Percentiles rank a stretch among this genome's conserved stretches.
These are phyloP conservation scores for Drosophila busckii DNA, from an alignment of 1,140 invertebrate genomes.

Conservation along the genomic window DNA sequence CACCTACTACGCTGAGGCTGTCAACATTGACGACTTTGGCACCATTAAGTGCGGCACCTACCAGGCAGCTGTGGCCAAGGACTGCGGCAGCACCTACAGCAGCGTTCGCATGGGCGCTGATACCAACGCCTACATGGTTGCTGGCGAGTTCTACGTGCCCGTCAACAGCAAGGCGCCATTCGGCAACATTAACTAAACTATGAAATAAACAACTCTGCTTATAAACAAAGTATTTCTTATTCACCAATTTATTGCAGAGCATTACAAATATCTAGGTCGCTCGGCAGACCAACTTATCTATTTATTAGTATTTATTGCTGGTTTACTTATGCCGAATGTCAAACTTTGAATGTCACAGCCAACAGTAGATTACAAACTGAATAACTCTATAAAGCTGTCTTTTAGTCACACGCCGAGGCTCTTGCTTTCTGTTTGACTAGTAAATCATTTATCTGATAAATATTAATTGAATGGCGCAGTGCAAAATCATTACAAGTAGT, in stretches of 20 bases:
- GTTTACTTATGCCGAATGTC: background rate
- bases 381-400: background rate
- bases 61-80: constrained; percentile 35
- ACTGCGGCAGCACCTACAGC: constrained; percentile 53
- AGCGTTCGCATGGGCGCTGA: constrained; percentile 78
- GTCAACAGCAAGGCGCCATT: constrained; percentile 62
- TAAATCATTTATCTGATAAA: no score
- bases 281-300: background rate
- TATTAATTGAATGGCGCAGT: no score
- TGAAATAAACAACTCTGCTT: constrained; percentile 21
- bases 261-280: no score
- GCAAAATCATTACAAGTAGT: no score
- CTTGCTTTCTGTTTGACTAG: no score
- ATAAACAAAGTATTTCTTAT: background rate
- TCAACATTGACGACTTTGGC: constrained; percentile 47
- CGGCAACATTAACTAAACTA: constrained; percentile 66
- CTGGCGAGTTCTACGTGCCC: constrained; percentile 60
- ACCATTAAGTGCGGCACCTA: constrained; percentile 49
- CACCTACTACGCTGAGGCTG: constrained; percentile 81
- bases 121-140: constrained; percentile 63
- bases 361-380: background rate
- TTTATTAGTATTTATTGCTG: background rate
- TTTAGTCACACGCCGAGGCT: no score
- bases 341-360: constrained; percentile 11
- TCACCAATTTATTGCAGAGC: no score